These are phyloP conservation scores for Semotilus atromaculatus DNA, from an alignment of 2,797 vertebrate species.

Conservation along the genomic window DNA sequence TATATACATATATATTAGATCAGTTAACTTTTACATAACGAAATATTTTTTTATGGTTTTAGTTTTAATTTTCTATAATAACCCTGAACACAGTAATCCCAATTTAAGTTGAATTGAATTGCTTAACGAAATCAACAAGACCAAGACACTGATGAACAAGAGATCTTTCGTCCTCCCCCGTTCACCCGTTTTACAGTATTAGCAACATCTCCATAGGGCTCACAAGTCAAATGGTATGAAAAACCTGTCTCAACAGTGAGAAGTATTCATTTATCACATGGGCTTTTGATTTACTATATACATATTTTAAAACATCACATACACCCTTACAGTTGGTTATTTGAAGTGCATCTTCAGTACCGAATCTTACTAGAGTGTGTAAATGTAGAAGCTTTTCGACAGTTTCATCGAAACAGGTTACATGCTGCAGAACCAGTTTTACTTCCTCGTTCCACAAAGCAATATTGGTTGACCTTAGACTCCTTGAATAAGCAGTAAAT, in stretches of 20 bases:
- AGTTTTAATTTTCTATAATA: background rate
- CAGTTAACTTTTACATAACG: background rate
- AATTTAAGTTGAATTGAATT: background rate
- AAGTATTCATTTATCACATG: background rate
- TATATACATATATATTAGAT: background rate
- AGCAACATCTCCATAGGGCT: background rate
- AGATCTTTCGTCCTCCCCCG: background rate
- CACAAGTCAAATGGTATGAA: background rate
- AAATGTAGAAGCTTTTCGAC: slow-evolving; percentile 7
- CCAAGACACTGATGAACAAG: background rate
- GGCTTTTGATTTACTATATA: background rate
- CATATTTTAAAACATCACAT: background rate
- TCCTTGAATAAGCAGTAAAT: background rate
- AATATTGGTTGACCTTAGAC: slow-evolving; percentile 36
- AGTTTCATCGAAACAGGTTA: slow-evolving; percentile 59
- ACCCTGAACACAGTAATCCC: background rate
- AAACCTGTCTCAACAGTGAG: background rate
- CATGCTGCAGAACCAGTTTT: slow-evolving; percentile 54
- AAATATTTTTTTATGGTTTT: background rate
- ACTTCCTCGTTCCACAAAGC: slow-evolving; percentile 48
- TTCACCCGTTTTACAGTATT: background rate
- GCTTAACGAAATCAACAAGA: background rate
- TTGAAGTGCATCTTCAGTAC: background rate
- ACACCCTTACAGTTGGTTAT: background rate
- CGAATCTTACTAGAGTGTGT: background rate